Evolutionary conservation across 1,140 invertebrate species (phyloP).

Genomic region (Amyelois transitella): DNA sequence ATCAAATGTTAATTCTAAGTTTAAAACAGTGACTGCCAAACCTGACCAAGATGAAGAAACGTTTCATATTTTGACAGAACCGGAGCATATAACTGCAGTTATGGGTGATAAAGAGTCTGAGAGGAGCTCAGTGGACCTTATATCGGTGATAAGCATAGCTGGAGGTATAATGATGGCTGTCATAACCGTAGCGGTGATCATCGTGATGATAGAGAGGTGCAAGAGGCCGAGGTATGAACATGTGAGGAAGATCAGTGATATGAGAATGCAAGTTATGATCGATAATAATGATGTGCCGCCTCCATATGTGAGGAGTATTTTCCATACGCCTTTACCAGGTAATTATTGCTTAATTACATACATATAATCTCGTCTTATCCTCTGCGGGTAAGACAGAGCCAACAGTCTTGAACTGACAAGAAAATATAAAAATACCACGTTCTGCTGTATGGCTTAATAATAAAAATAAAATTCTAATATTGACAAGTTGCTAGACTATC

Average conservation of each 20-base stretch:
- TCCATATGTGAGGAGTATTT: conserved; percentile 71
- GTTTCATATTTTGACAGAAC: conserved; percentile 74
- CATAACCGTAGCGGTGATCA: conserved; percentile 65
- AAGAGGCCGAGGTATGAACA: conserved; percentile 57
- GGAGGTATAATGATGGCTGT: conserved; percentile 68
- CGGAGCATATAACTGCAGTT: conserved; percentile 72
- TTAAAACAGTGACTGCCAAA: conserved; percentile 36
- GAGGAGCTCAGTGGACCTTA: conserved; percentile 56
- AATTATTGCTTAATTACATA: conserved; percentile 19
- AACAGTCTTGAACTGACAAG: too few species aligned
- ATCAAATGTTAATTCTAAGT: conserved; percentile 30
- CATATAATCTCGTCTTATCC: too few species aligned
- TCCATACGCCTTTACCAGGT: conserved; percentile 76
- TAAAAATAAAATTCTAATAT: too few species aligned
- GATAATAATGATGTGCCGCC: conserved; percentile 60
- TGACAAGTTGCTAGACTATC: too few species aligned
- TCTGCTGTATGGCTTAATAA: too few species aligned
- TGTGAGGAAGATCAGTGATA: conserved; percentile 61
- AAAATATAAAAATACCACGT: too few species aligned
- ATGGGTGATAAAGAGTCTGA: conserved; percentile 62
- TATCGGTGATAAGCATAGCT: conserved; percentile 68
- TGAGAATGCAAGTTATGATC: conserved; percentile 65
- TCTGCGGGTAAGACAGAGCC: too few species aligned
- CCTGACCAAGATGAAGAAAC: conserved; percentile 53
- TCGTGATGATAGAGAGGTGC: conserved; percentile 67